Evolutionary conservation across 2,888 invertebrate species (phyloP), one percentile per base, ranked within the genome.

Genomic region (Ctena decussata): DNA sequence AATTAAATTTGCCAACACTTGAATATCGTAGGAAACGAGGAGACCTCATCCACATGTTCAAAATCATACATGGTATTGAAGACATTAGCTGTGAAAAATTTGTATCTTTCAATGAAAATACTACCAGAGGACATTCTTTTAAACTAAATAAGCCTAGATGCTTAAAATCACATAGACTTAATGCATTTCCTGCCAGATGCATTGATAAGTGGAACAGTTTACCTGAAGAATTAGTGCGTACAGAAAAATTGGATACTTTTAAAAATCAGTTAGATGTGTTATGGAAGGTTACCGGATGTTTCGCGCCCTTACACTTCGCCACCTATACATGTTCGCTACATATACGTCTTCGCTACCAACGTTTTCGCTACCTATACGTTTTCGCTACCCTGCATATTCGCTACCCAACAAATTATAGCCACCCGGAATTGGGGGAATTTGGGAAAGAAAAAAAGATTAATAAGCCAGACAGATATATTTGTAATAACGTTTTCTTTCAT

Each of bases 1-100:
- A 81, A 49, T 30, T 79, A 24, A 79, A 79, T 5, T 35, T 71
- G 12, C 72, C 79, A 24, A 79, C 79, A 32, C 37, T 79, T 8
- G 37, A 79, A 72, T 72, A 79, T 57, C n/a, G 60, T n/a, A 71
- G 72, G 41, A 27, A 27, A n/a, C 46, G 79, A 35, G 72, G 79
- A 24, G 71, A 72, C 32, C 41, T 79, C 21, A 79, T 79, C 6
- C 18, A 65, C 44, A 21, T 69, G 30, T 69, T 44, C 24, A 77
- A 69, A 0, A 37, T 69, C 18, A n/a, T n/a, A n/a, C 65, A 69
- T 77, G 39, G 57, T n/a, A 69, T 69, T 24, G 41, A 77, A 44
- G 77, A 77, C 35, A 30, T 24, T 24, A 69, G 69, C 27, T 44
- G 39, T 39, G n/a, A 21, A 8, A 44, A 57, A 5, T 35, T 77